These are phyloP conservation scores for Micromys minutus DNA, from an alignment of 2,113 vertebrate genomes.

Conservation along the genomic window DNA sequence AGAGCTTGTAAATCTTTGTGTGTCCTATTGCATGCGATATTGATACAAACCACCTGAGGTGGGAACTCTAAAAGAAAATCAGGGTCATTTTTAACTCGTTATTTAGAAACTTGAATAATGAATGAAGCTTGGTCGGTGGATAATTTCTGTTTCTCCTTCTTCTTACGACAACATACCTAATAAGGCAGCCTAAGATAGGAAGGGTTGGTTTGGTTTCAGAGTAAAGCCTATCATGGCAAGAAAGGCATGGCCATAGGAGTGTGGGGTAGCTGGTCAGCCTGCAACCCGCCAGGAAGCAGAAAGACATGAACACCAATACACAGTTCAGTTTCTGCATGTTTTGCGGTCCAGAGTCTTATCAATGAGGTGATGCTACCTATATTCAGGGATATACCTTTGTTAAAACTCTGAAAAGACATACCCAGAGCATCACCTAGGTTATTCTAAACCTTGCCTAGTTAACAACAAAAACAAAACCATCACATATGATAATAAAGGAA, in stretches of 20 bases:
- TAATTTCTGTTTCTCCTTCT: background rate
- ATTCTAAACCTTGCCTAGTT: background rate
- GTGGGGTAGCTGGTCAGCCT: background rate
- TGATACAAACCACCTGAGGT: background rate
- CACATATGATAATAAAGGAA: background rate
- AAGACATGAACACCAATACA: too few species aligned
- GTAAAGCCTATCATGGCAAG: background rate
- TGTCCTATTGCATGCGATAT: background rate
- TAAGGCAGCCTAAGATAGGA: background rate
- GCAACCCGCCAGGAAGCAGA: background rate
- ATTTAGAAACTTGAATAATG: background rate
- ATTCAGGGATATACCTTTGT: background rate
- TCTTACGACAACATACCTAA: background rate
- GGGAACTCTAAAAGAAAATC: background rate
- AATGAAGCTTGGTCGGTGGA: background rate
- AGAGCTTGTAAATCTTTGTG: background rate
- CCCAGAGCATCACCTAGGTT: background rate
- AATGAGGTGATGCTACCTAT: background rate
- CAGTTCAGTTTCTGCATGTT: background rate
- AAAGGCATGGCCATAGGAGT: rapidly evolving
- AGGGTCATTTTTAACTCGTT: background rate
- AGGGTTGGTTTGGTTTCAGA: background rate
- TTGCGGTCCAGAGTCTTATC: background rate
- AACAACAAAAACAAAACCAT: background rate
- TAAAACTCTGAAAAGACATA: background rate